These are phyloP conservation scores for Osmerus mordax DNA, from an alignment of 2,113 vertebrate genomes.

Conservation along the genomic window DNA sequence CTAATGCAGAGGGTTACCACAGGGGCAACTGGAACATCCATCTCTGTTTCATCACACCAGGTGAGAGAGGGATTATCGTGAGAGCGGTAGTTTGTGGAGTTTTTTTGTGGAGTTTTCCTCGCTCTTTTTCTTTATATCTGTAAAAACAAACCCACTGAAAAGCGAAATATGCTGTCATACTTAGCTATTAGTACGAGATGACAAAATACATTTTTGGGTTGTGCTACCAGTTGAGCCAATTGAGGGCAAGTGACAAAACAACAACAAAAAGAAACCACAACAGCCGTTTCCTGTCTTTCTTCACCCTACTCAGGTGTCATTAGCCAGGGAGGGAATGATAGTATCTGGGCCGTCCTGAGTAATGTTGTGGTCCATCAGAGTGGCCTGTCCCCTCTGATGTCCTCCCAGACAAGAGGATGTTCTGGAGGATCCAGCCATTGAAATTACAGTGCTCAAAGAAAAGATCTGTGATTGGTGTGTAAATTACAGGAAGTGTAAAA, in stretches of 20 bases:
- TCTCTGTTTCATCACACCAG: slow-evolving; percentile 1
- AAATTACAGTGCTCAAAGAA: slow-evolving; percentile 50
- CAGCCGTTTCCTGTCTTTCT: slow-evolving; percentile 51
- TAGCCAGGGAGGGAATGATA: slow-evolving; percentile 50
- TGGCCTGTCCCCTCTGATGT: slow-evolving; percentile 46
- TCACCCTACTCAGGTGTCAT: slow-evolving; percentile 54
- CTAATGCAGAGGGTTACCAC: slow-evolving; percentile 33
- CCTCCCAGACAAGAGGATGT: slow-evolving; percentile 66
- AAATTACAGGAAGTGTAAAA: slow-evolving; percentile 56
- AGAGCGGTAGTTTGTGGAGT: background rate
- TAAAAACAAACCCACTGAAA: too few species aligned
- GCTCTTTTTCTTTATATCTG: too few species aligned
- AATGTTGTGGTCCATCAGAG: slow-evolving; percentile 53
- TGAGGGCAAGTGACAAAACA: slow-evolving; percentile 42
- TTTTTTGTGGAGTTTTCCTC: too few species aligned
- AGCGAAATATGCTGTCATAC: too few species aligned
- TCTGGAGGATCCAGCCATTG: slow-evolving; percentile 55
- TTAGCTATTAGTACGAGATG: too few species aligned
- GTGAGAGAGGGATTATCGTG: background rate
- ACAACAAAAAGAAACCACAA: slow-evolving; percentile 63
- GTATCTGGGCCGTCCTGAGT: slow-evolving; percentile 43
- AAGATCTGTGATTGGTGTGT: slow-evolving; percentile 32
- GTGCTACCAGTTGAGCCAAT: background rate
- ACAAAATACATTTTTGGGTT: too few species aligned
- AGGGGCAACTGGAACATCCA: slow-evolving; percentile 45